Evolutionary conservation across 2,888 invertebrate genomes (phyloP).

Genomic region (Sepioteuthis lessoniana): DNA sequence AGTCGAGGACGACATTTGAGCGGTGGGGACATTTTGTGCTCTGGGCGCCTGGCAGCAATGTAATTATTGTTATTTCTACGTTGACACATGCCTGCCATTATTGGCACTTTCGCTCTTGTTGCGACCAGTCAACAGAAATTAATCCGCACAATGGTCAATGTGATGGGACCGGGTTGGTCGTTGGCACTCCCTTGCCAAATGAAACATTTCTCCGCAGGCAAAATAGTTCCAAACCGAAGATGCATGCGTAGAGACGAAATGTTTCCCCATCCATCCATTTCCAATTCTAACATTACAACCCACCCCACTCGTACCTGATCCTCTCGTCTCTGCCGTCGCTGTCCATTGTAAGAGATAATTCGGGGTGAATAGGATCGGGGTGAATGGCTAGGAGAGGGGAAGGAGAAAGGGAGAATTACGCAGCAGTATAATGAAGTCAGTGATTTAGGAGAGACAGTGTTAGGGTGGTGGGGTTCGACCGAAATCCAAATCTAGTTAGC

Average conservation of each 20-base stretch:
- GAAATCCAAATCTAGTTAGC: neutral
- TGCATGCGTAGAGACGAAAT: neutral
- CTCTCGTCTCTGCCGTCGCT: neutral
- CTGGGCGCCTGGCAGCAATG: conserved; percentile 20
- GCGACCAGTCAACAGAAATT: conserved; percentile 9
- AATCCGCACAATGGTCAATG: conserved; percentile 21
- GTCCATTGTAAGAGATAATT: neutral
- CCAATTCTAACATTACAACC: no score
- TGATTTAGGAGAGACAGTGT: neutral
- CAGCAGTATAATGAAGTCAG: neutral
- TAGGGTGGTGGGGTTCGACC: neutral
- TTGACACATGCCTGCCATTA: conserved; percentile 23
- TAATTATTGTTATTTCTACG: conserved; percentile 14
- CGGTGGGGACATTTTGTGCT: neutral
- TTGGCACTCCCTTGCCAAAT: conserved; percentile 15
- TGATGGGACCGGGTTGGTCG: conserved; percentile 4
- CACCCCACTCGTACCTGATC: neutral
- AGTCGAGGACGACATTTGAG: neutral
- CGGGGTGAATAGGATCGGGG: neutral
- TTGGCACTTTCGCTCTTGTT: conserved; percentile 18
- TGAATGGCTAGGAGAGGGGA: neutral
- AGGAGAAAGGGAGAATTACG: neutral
- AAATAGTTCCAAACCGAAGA: conserved; percentile 6
- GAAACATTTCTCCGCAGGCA: conserved; percentile 10
- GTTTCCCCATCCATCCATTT: neutral